A percentile compares a stretch with the other conserved stretches of the same genome.
Conservation (phyloP, 1,140 invertebrate genomes). For the Bombus picipes region DNA sequence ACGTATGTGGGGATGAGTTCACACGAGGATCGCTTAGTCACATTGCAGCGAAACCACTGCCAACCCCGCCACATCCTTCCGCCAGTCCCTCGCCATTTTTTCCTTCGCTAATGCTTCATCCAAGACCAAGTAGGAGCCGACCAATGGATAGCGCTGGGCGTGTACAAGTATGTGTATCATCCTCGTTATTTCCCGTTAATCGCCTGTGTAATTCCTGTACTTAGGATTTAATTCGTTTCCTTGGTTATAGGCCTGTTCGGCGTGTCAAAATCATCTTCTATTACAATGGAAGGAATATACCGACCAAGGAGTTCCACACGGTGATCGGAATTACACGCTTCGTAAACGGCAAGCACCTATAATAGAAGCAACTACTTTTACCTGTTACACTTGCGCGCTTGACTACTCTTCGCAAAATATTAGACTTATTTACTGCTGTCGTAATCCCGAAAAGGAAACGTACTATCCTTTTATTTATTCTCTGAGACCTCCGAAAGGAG, state of each 20-base stretch:
- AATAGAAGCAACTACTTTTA: conserved; percentile 89
- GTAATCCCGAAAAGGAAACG: conserved; percentile 92
- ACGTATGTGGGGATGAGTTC: conserved; percentile 94
- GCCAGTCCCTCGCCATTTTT: conserved; percentile 88
- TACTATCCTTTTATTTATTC: conserved; percentile 94
- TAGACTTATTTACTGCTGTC: conserved; percentile 91
- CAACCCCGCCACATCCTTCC: conserved; percentile 77
- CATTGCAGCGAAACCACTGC: conserved; percentile 85
- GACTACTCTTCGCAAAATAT: conserved; percentile 90
- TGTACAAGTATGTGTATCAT: conserved; percentile 82
- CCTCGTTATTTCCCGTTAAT: not conserved
- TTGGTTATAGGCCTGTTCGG: conserved; percentile 86
- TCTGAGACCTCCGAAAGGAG: conserved; percentile 90
- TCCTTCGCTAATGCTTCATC: conserved; percentile 92
- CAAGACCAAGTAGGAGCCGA: conserved; percentile 90
- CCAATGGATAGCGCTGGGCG: conserved; percentile 92
- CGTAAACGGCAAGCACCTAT: conserved; percentile 87
- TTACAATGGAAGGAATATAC: conserved; percentile 90
- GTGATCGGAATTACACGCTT: conserved; percentile 90
- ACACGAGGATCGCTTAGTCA: conserved; percentile 89
- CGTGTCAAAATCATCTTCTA: conserved; percentile 91
- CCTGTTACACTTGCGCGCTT: conserved; percentile 94
- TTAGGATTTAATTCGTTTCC: not conserved
- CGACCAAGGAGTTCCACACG: conserved; percentile 87
- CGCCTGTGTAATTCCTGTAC: not conserved